Evolutionary conservation across 64 coral and sea anemone species (phyloP), one percentile per base, ranked within the genome.

Genomic region (Cladopsammia gracilis): DNA sequence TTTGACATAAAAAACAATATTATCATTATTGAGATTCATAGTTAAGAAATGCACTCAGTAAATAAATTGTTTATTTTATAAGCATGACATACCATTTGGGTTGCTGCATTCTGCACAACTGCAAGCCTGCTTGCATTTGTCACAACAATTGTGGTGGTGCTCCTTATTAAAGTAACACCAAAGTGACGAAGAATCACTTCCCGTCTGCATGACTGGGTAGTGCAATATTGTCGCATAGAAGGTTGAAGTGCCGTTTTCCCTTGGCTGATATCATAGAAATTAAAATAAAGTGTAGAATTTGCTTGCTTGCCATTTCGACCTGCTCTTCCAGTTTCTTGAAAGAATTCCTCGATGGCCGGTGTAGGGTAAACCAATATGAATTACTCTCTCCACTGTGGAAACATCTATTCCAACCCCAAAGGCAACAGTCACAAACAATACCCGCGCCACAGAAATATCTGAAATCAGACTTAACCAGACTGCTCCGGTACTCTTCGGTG

Each of bases 351-450:
- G 45, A 91, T 83, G 25, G n/a, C n/a, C n/a, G n/a, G 89, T 68
- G 54, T 73, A 83, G 20, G 76, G 78, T 8, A 91, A 62, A 58
- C 89, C 65, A 83, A 91, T 91, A 48, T 91, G 89, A 50, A 91
- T 84, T 7, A 91, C 76, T 49, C 68, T 69, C 50, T 79, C 77
- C 48, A 91, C 77, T 16, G 64, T 91, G 4, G 73, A 59, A n/a
- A 78, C 53, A 83, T 91, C 89, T 18, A 87, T 87, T 48, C 91
- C 91, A 78, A 93, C 75, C 14, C 90, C 82, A 92, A 86, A 92
- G 48, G 90, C 90, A 16, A 75, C 70, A 23, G 80, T 92, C 13
- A 86, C 90, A 75, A 86, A 92, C 4, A 92, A 60, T 51, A 92
- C 80, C 20, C 71, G 16, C 15, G 80, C 69, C 47, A 77, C 58